Evolutionary conservation across 2,113 vertebrate genomes (phyloP), one percentile per base, ranked within the genome.

Genomic region (Gallinago media): DNA sequence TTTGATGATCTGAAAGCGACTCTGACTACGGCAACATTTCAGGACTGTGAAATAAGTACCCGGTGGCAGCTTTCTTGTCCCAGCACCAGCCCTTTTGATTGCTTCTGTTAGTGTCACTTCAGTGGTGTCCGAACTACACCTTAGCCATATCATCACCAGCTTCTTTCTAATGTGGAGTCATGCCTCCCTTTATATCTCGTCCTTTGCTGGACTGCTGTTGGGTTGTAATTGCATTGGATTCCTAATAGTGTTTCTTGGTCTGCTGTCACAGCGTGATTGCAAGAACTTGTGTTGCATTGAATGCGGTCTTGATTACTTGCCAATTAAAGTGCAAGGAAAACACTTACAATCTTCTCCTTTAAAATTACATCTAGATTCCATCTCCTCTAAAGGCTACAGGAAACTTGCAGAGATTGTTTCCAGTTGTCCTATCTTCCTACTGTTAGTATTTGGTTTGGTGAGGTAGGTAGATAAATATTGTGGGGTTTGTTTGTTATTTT

Each of bases 311-410:
- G 93, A 96, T 96, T 96, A 94, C 75, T 92, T 92, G 89, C 85
- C 95, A 96, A 94, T 95, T 96, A 96, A 92, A 96, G 95, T 80
- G 71, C 88, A 93, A 90, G 75, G 75, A 92, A 88, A 94, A 93
- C 85, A 79, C 79, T 92, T 94, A 70, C 40, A 94, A n/a, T 77
- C 88, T 85, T 93, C 74, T 80, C 54, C 79, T 92, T 95, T 74
- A 95, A 87, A 95, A 78, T 34, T 85, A n/a, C 80, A 54, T 49
- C 77, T 66, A 68, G 74, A 66, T 84, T 93, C 58, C 55, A 56
- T 56, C 75, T 83, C 61, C 76, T 83, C 82, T 67, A 65, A 90
- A 77, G 59, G 56, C 75, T 88, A 3, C 11, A 32, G 23, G 55
- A 93, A 79, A 59, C 75, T 90, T 77, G 67, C 55, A 86, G 68